Percentiles rank a stretch among this genome's conserved stretches.
phyloP scores from a whole-genome alignment of 2,888 invertebrate species.

The Glaucopsyche alexis region DNA sequence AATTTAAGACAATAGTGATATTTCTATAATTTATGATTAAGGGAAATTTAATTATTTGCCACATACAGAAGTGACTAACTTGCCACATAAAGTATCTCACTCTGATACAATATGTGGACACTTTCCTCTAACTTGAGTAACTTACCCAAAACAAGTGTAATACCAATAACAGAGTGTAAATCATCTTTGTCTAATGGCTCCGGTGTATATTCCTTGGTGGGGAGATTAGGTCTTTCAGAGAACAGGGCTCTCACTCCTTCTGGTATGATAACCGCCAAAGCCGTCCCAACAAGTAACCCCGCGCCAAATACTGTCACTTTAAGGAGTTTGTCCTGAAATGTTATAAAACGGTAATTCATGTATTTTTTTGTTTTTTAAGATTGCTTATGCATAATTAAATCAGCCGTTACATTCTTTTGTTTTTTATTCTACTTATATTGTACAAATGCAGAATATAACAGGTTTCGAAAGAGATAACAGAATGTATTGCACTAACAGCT shows the following conservation, averaged over 20 bases:
- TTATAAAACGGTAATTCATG: neutral
- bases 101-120: neutral
- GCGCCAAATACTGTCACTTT: constrained; percentile 97
- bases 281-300: constrained; percentile 97
- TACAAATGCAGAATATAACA: neutral
- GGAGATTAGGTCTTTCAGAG: constrained; percentile 58
- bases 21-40: too few species aligned
- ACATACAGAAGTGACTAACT: too few species aligned
- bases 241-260: constrained; percentile 96
- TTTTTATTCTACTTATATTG: neutral
- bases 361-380: neutral
- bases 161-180: constrained; percentile 91
- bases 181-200: constrained; percentile 73
- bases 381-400: neutral
- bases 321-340: constrained; percentile 92
- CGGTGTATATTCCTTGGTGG: constrained; percentile 62
- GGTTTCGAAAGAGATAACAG: constrained; percentile 1
- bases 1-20: neutral
- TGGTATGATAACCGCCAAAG: constrained; percentile 98
- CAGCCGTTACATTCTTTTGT: neutral
- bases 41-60: too few species aligned
- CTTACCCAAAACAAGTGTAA: constrained; percentile 91
- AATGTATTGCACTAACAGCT: constrained; percentile 15
- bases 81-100: too few species aligned
- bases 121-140: constrained; percentile 19